Base-by-base conservation (phyloP, 2,888 invertebrate species). In the Zygaena filipendulae region DNA sequence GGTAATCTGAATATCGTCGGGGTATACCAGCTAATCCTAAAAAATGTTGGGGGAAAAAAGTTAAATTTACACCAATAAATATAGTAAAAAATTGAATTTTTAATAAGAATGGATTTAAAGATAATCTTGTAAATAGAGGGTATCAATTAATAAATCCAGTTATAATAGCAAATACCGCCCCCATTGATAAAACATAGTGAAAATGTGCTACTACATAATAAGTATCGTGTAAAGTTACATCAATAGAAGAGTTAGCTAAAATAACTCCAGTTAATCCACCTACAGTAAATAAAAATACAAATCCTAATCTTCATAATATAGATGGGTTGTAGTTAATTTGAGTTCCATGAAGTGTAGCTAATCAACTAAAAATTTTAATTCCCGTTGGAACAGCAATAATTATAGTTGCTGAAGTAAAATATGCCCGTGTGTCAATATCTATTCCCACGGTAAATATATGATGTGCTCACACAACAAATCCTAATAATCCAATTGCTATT, bases 311-410 rank as follows among this genome's bases (percentile, higher is more conserved):
- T 82, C 89, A 90, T 49, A 87, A 38, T 49, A 86, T 74, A 14
- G 84, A 63, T 0, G 87, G 82, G 0, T 79, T 82, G 47, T 80
- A 83, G 27, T 69, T 72, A 49, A 88, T 56, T 79, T 83, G 82
- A 13, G 83, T 69, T 41, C 88, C 88, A 51, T 86, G 82, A 11
- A 90, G 40, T 8, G 88, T 88, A 1, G 87, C 86, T 68, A 90
- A 48, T 84, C 90, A 91, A 14, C 88, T 63, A 69, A 91, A 91
- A 72, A 92, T 83, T 84, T 91, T 91, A 82, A 92, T 88, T 43
- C 90, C 91, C 10, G 91, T 92, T 0, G 91, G 91, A 0, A 92
- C 84, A 1, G 90, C 91, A 89, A 92, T 92, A 83, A 92, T 88
- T 85, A 91, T 91, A 10, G 91, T 92, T 0, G 90, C 90, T 23